Evolutionary conservation across 1,140 invertebrate species (phyloP).

Genomic region (Eurosta solidaginis): DNA sequence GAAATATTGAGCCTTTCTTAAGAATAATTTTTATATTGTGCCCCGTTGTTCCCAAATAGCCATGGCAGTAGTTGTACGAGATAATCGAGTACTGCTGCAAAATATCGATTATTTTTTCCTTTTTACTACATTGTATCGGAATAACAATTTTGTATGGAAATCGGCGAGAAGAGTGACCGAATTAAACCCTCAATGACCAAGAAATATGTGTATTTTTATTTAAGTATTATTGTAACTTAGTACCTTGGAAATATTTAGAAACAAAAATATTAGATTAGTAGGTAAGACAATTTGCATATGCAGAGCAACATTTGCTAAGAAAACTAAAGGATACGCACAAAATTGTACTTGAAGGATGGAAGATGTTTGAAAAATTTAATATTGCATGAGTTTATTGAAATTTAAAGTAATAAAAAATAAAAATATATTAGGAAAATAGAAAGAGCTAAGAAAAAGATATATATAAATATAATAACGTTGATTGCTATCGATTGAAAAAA

Average conservation of each 20-base stretch:
- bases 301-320: neutral
- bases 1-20: too few relatives aligned
- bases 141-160: too few relatives aligned
- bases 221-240: slow-evolving; percentile 20
- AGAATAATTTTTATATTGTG: too few relatives aligned
- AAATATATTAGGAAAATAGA: neutral
- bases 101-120: too few relatives aligned
- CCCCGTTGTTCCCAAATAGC: too few relatives aligned
- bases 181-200: too few relatives aligned
- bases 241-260: neutral
- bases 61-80: too few relatives aligned
- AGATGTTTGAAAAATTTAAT: neutral
- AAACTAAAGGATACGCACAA: slow-evolving; percentile 12
- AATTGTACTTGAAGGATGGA: slow-evolving; percentile 10
- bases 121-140: too few relatives aligned
- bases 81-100: too few relatives aligned
- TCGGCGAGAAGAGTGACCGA: too few relatives aligned
- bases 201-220: too few relatives aligned
- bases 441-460: neutral
- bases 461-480: neutral
- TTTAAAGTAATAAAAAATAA: too few relatives aligned
- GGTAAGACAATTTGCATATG: neutral
- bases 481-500: neutral
- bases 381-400: neutral
- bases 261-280: neutral